These are phyloP conservation scores for Bombus pascuorum DNA, from an alignment of 1,140 invertebrate species.

Conservation along the genomic window DNA sequence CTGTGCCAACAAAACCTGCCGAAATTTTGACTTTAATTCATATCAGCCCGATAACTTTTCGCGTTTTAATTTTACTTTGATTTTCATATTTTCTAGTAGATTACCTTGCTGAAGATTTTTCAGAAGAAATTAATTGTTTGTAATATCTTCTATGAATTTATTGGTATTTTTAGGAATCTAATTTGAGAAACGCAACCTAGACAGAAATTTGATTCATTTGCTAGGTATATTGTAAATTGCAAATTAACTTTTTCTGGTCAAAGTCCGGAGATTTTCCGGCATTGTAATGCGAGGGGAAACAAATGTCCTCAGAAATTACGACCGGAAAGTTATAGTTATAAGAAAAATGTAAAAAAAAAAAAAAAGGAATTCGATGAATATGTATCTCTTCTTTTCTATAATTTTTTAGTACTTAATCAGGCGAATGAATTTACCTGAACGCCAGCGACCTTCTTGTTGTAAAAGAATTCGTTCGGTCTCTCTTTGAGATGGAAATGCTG, in stretches of 20 bases:
- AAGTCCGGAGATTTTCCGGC: no score
- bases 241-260: no score
- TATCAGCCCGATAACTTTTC: background rate
- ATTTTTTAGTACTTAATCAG: background rate
- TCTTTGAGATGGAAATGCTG: conserved; percentile 82
- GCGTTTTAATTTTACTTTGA: background rate
- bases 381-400: background rate
- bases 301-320: no score
- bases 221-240: no score
- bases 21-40: background rate
- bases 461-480: conserved; percentile 83
- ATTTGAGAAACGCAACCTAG: no score
- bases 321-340: no score
- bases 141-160: no score
- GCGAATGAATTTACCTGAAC: conserved; percentile 81
- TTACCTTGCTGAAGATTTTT: no score
- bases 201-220: no score
- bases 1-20: conserved; percentile 82
- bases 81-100: background rate
- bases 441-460: conserved; percentile 85
- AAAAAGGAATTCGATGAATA: background rate
- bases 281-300: no score
- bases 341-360: background rate
- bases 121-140: no score
- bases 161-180: no score